These are phyloP conservation scores for Theristus sp. DNA, from an alignment of 2,888 invertebrate species.

Conservation along the genomic window DNA sequence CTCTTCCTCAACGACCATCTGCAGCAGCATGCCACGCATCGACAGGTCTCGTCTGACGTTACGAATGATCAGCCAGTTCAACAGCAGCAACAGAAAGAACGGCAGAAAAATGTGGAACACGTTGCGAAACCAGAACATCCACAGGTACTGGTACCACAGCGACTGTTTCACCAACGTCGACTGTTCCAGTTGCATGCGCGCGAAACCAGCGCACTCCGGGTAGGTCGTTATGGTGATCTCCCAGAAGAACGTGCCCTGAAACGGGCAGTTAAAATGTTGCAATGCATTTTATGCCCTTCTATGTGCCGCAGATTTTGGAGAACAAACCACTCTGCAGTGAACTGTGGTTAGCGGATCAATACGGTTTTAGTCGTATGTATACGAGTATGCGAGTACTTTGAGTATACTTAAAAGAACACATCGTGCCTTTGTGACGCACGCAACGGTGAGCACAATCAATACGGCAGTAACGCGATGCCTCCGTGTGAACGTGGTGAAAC, in stretches of 20 bases:
- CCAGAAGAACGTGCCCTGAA: slow-evolving; percentile 8
- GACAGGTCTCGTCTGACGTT: slow-evolving; percentile 6
- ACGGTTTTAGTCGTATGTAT: no score
- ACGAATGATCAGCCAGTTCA: slow-evolving; percentile 12
- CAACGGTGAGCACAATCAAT: neutral
- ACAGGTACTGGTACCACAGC: slow-evolving; percentile 1
- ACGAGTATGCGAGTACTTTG: no score
- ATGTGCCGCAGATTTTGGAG: no score
- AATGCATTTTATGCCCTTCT: no score
- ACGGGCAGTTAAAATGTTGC: no score
- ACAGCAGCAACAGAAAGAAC: slow-evolving; percentile 13
- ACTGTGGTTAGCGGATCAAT: no score
- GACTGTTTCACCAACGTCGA: slow-evolving; percentile 9
- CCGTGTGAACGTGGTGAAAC: neutral
- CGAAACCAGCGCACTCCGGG: slow-evolving; percentile 12
- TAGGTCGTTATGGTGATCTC: slow-evolving; percentile 11
- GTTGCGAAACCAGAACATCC: slow-evolving; percentile 17
- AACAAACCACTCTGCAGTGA: no score
- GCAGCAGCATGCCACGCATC: neutral
- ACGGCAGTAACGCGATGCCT: neutral
- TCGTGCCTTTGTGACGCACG: neutral
- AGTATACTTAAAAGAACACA: no score
- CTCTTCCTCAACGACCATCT: no score
- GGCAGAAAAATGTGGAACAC: slow-evolving; percentile 18
- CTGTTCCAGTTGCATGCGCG: slow-evolving; percentile 9